Evolutionary conservation across 2,797 vertebrate species (phyloP), one percentile per base, ranked within the genome.

Genomic region (Gouania willdenowi): DNA sequence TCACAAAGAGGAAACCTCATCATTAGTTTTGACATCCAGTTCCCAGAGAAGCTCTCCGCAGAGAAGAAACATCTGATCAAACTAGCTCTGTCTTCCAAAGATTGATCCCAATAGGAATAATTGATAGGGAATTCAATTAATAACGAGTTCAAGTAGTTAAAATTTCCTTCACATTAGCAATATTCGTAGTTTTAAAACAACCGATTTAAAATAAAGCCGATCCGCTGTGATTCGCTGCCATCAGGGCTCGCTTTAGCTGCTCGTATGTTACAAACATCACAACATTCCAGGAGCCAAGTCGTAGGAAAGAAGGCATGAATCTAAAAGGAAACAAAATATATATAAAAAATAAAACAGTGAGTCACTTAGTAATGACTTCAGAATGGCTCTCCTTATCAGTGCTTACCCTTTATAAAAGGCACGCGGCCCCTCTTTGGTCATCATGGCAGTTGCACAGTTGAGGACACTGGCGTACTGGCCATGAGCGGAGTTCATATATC

Each of bases 261-360:
- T 97, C 94, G 0, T 95, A 96, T 0, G 92, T 93, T 39, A 96
- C 86, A 0, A 98, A 97, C 94, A 97, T 97, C 71, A 96, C 92
- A 53, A 97, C 88, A 0, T 96, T 96, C 94, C 95, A 97, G 59
- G 94, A 95, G 28, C 94, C 86, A 46, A 97, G 76, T 6, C 93
- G 89, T 37, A 97, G 77, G 77, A 97, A 96, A 4, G 94, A 97
- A 0, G 93, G 94, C 70, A 91, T 86, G 44, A 96, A 98, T 55
- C 94, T 98, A 26, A 17, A 46, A 26, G 27, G 5, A 29, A 7
- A 52, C 22, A 41, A 61, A 36, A 32, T 8, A 53, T n/a, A 20
- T 6, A 4, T 20, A 5, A 6, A 20, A 20, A 3, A 19, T 5
- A 6, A 20, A 3, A 5, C 5, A 14, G 4, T 20, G 19, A 1